A percentile compares a stretch with the other conserved stretches of the same genome.
phyloP scores from a whole-genome alignment of 2,888 invertebrate species.

The Eupeodes luniger region DNA sequence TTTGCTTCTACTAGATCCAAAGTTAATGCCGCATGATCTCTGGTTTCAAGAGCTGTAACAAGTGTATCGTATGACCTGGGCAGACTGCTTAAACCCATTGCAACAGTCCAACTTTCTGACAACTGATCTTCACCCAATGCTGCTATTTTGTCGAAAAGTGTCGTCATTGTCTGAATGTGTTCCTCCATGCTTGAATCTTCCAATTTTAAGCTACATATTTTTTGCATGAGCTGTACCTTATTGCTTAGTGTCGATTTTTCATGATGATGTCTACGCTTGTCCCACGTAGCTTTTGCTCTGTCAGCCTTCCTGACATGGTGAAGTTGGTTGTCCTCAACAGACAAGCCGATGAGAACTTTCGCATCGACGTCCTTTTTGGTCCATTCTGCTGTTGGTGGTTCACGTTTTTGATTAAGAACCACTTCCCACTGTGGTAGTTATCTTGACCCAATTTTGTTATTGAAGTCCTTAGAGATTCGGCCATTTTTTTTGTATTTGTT shows the following conservation, averaged over 20 bases:
- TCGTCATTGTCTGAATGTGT: neutral
- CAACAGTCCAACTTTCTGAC: neutral
- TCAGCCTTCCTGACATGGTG: too few species aligned
- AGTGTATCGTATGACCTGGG: neutral
- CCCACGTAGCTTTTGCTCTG: too few species aligned
- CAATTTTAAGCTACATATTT: too few species aligned
- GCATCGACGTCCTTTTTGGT: neutral
- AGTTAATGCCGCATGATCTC: neutral
- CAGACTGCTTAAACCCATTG: neutral
- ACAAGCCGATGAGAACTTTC: neutral
- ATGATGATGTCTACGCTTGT: too few species aligned
- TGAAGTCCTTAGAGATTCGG: neutral
- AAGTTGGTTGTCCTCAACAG: too few species aligned
- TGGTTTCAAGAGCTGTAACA: neutral
- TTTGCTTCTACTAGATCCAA: neutral
- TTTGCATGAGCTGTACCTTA: too few species aligned
- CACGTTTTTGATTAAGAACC: neutral
- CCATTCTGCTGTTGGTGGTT: neutral
- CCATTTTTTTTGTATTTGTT: neutral
- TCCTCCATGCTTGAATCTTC: too few species aligned
- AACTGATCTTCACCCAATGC: neutral
- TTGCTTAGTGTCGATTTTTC: too few species aligned
- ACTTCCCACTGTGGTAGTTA: neutral
- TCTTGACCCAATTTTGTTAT: neutral
- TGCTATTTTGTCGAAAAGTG: neutral